phyloP scores from a whole-genome alignment of 2,113 vertebrate genomes.

The Cardinalis cardinalis region DNA sequence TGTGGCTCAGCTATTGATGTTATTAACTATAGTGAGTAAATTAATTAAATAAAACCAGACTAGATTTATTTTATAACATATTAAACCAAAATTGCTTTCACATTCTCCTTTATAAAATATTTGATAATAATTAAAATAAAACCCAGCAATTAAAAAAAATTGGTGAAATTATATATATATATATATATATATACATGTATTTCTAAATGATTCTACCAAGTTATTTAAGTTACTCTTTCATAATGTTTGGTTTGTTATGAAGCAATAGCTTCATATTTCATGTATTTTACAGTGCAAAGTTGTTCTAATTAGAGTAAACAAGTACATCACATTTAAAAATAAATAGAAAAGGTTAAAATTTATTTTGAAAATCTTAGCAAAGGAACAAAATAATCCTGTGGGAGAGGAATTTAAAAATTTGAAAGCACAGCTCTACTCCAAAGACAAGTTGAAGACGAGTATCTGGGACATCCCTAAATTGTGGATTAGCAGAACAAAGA shows the following conservation, averaged over 20 bases:
- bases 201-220: background rate
- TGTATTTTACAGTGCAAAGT: background rate
- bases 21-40: background rate
- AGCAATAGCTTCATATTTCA: background rate
- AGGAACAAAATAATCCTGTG: background rate
- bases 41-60: background rate
- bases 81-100: background rate
- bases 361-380: background rate
- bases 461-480: background rate
- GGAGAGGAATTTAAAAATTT: background rate
- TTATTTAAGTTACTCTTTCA: background rate
- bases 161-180: background rate
- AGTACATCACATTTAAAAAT: background rate
- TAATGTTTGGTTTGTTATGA: background rate
- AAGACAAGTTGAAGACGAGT: background rate
- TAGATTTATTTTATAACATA: background rate
- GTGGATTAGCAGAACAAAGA: background rate
- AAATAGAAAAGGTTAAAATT: background rate
- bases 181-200: background rate
- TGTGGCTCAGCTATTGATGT: background rate
- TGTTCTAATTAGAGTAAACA: background rate
- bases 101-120: background rate
- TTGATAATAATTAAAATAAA: background rate
- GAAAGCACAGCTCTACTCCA: background rate
- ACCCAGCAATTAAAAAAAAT: rapidly evolving